These are phyloP conservation scores for Eurystomus gularis DNA, from an alignment of 2,113 vertebrate genomes.

Conservation along the genomic window DNA sequence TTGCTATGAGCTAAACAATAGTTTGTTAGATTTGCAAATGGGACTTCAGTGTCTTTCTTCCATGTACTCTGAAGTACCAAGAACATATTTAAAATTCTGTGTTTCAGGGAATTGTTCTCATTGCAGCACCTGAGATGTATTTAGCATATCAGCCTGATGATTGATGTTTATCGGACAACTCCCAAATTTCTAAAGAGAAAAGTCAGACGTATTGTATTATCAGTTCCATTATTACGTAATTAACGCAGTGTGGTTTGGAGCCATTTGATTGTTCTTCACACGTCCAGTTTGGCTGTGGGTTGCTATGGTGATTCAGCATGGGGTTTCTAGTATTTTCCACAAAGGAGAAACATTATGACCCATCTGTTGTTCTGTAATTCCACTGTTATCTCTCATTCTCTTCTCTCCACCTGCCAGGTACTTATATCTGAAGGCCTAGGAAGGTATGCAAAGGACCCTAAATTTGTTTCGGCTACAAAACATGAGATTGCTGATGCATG, in stretches of 20 bases:
- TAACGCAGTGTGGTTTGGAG: not conserved
- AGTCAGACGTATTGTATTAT: not conserved
- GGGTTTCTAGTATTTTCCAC: not conserved
- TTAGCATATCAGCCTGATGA: not conserved
- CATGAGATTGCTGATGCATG: constrained; percentile 97
- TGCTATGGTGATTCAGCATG: not conserved
- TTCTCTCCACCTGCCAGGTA: constrained; percentile 77
- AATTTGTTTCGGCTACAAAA: constrained; percentile 96
- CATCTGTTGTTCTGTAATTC: not conserved
- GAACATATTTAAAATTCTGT: not conserved
- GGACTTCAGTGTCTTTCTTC: not conserved
- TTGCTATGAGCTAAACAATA: not conserved
- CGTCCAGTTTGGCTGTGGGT: not conserved
- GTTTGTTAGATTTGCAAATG: not conserved
- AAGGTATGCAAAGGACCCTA: constrained; percentile 94
- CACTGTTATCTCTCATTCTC: not conserved
- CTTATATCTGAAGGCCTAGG: constrained; percentile 98
- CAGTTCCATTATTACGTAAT: not conserved
- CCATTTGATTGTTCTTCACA: not conserved
- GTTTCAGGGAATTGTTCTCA: not conserved
- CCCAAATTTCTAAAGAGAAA: not conserved
- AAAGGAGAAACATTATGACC: not conserved
- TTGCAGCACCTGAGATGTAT: not conserved
- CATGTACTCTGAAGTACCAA: not conserved
- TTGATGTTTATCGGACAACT: not conserved